These are phyloP conservation scores for Temnothorax longispinosus DNA, from an alignment of 1,140 invertebrate species.

Conservation along the genomic window DNA sequence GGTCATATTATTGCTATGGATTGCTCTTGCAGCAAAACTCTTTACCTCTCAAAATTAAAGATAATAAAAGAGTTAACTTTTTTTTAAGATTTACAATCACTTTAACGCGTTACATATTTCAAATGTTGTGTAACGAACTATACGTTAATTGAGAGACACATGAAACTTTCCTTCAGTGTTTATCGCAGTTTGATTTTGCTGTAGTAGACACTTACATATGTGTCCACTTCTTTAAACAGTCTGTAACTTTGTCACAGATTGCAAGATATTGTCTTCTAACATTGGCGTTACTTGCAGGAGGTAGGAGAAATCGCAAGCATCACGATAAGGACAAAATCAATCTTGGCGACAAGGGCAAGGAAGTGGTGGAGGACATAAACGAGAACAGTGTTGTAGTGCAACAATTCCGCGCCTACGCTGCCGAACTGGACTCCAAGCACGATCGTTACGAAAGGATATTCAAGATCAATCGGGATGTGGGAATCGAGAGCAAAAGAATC, in stretches of 20 bases:
- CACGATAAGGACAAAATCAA: constrained; percentile 76
- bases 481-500: constrained; percentile 95
- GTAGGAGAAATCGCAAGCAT: constrained; percentile 64
- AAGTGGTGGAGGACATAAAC: constrained; percentile 82
- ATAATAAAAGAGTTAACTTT: not conserved
- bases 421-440: constrained; percentile 92
- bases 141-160: not conserved
- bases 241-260: not conserved
- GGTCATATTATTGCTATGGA: not conserved
- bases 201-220: not conserved
- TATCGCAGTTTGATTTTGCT: not conserved
- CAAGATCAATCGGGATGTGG: constrained; percentile 95
- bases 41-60: not conserved
- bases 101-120: not conserved
- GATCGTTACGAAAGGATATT: constrained; percentile 94
- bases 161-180: not conserved
- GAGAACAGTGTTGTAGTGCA: constrained; percentile 88
- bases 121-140: not conserved
- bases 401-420: constrained; percentile 89
- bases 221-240: not conserved
- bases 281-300: constrained; percentile 18
- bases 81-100: not conserved
- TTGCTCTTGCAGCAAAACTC: not conserved
- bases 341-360: constrained; percentile 79
- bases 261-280: not conserved